Percentiles rank a stretch among this genome's conserved stretches.
Conservation (phyloP, 1,140 invertebrate genomes). For the Periplaneta americana region DNA sequence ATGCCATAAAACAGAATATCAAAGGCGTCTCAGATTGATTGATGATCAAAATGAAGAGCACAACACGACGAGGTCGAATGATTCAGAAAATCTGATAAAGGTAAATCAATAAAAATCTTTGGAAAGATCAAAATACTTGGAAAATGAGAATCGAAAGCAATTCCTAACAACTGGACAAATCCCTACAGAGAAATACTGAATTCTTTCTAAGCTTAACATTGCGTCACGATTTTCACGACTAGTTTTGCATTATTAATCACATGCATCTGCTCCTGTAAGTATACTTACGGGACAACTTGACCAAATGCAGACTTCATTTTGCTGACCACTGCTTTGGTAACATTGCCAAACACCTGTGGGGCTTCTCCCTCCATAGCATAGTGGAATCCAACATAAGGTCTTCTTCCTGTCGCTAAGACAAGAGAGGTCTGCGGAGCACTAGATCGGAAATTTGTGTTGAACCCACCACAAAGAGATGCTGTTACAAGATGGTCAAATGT, state of each 20-base stretch:
- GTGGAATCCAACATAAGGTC: slow-evolving; percentile 84
- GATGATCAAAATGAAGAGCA: too few relatives aligned
- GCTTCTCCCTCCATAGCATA: slow-evolving; percentile 81
- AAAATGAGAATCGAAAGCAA: too few relatives aligned
- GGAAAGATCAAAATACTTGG: too few relatives aligned
- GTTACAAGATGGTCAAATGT: slow-evolving; percentile 83
- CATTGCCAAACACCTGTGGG: slow-evolving; percentile 69
- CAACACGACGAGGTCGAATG: too few relatives aligned
- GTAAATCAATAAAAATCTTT: too few relatives aligned
- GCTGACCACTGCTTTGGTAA: slow-evolving; percentile 82
- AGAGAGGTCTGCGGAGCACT: slow-evolving; percentile 71
- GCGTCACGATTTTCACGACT: neutral
- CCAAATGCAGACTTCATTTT: slow-evolving; percentile 74
- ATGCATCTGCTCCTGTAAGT: neutral
- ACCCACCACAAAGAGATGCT: slow-evolving; percentile 73
- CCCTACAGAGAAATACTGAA: neutral
- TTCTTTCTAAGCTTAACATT: too few relatives aligned
- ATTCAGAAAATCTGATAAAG: too few relatives aligned
- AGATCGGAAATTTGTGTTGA: slow-evolving; percentile 60
- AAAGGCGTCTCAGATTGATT: too few relatives aligned
- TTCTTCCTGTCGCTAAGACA: slow-evolving; percentile 71
- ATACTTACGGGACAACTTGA: slow-evolving; percentile 70
- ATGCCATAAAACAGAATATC: too few relatives aligned
- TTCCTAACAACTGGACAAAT: neutral
- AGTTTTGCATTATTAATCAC: neutral